Evolutionary conservation across 1,140 invertebrate genomes (phyloP).

Genomic region (Drosophila arawakana): DNA sequence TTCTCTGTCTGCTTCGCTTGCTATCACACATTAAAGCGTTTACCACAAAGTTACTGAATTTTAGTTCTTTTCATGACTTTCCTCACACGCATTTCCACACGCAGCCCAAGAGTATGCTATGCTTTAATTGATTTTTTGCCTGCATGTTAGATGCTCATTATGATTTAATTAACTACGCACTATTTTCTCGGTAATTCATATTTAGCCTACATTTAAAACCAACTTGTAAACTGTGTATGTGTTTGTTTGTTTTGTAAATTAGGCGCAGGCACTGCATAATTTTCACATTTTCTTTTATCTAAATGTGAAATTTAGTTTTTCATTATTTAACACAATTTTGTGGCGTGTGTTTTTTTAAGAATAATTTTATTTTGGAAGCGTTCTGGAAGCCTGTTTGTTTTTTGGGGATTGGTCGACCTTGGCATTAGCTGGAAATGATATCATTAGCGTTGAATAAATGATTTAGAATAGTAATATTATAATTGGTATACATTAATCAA

Average conservation of each 20-base stretch:
- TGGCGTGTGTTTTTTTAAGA: constrained; percentile 22
- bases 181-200: constrained; percentile 80
- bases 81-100: constrained; percentile 11
- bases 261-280: constrained; percentile 67
- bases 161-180: constrained; percentile 80
- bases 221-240: constrained; percentile 5
- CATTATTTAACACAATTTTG: constrained; percentile 73
- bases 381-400: neutral
- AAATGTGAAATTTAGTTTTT: constrained; percentile 82
- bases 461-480: too few relatives aligned
- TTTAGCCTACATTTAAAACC: constrained; percentile 56
- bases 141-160: constrained; percentile 75
- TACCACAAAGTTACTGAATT: constrained; percentile 51
- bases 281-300: constrained; percentile 79
- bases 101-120: constrained; percentile 31
- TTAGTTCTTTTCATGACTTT: constrained; percentile 24
- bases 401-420: constrained; percentile 30
- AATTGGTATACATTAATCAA: too few relatives aligned
- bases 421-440: constrained; percentile 18
- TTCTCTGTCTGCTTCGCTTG: constrained; percentile 20
- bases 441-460: constrained; percentile 5
- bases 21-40: constrained; percentile 64
- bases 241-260: constrained; percentile 74
- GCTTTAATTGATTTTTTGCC: constrained; percentile 70
- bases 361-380: neutral